A percentile compares a stretch with the other conserved stretches of the same genome.
These are phyloP conservation scores for Tenebrio molitor DNA, from an alignment of 1,140 invertebrate species.

Conservation along the genomic window DNA sequence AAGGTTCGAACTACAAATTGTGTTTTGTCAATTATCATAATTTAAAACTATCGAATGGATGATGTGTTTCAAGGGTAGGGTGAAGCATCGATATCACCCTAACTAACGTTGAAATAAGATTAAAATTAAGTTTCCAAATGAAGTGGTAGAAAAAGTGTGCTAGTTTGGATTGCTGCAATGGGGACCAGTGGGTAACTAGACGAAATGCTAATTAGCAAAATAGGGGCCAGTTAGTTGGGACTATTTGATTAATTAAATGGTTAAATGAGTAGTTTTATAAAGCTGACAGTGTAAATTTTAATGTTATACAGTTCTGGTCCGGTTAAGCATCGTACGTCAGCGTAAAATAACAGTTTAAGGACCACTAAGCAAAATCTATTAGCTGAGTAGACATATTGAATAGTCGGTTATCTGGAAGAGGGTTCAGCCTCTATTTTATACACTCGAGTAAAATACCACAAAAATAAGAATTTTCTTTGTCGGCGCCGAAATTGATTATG, in stretches of 20 bases:
- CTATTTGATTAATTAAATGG: conserved; percentile 18
- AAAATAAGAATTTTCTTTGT: conserved; percentile 41
- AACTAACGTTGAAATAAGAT: too few species aligned
- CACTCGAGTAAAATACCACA: conserved; percentile 31
- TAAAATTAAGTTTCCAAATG: too few species aligned
- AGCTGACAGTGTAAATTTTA: conserved; percentile 43
- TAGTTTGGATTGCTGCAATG: too few species aligned
- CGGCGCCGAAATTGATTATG: conserved; percentile 26
- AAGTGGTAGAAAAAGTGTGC: too few species aligned
- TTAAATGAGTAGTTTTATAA: conserved; percentile 13
- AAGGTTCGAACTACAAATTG: too few species aligned
- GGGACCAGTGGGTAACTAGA: not conserved
- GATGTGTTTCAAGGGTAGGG: too few species aligned
- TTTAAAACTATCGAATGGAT: too few species aligned
- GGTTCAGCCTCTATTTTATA: conserved; percentile 37
- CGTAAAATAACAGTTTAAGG: conserved; percentile 47
- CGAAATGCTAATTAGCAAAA: not conserved
- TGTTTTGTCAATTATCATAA: too few species aligned
- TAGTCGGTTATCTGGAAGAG: conserved; percentile 42
- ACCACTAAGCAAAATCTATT: conserved; percentile 50
- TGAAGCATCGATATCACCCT: too few species aligned
- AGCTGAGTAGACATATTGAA: conserved; percentile 50
- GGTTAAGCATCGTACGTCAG: conserved; percentile 46
- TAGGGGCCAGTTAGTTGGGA: not conserved
- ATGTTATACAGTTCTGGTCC: conserved; percentile 47